Evolutionary conservation across 2,113 vertebrate species (phyloP), one percentile per base, ranked within the genome.

Genomic region (Vombatus ursinus): DNA sequence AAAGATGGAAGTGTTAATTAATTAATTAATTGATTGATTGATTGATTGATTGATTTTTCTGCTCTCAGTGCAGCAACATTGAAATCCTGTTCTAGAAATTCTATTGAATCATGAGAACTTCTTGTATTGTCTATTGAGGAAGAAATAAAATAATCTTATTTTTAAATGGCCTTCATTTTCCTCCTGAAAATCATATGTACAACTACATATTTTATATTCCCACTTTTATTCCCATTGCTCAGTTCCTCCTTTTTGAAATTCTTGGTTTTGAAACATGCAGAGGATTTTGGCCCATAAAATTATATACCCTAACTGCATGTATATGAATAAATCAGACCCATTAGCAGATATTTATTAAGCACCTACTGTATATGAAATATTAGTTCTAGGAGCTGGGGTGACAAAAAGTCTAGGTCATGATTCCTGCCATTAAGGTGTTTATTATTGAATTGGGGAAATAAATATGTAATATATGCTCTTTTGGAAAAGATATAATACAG

Each of bases 71-170:
- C 61, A 68, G 12, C 12, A 68, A 6, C 3, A 16, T 89, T 95
- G 93, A 94, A 94, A 92, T 0, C 44, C 96, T 96, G 93, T 94
- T 95, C 93, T 89, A 92, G 92, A 93, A 96, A 94, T 68, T n/a
- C 61, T 37, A 12, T n/a, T 37, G 12, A 3, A 37, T 50, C 44
- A 91, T 93, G 50, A 92, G 95, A 37, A 52, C 7, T 89, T 77
- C 84, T 19, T 96, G 92, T 92, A 94, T 94, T 90, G 89, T 26
- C 93, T 92, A n/a, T 31, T 37, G 0, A 94, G 16, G n/a, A 92
- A 90, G 57, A 97, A 96, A 94, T 91, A 6, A 96, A 84, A 52
- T 93, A 97, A 92, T 52, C 23, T 89, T 53, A 61, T 94, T 96
- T 94, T 49, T 52, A 28, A n/a, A 50, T 6, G 77, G 48, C 2